A percentile compares a stretch with the other conserved stretches of the same genome.
These are phyloP conservation scores for Limnephilus rhombicus DNA, from an alignment of 2,888 invertebrate species.

Conservation along the genomic window DNA sequence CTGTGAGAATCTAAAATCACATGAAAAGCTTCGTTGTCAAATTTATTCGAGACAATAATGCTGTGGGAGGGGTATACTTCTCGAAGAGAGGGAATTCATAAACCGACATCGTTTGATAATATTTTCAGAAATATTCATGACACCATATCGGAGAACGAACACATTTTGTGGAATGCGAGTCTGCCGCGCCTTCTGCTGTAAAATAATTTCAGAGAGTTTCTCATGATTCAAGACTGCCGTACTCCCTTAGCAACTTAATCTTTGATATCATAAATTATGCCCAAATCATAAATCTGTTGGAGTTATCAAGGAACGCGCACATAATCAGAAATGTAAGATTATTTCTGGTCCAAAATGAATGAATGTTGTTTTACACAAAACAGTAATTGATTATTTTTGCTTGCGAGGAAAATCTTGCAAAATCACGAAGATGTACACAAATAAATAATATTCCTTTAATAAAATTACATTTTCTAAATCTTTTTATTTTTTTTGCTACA, in stretches of 20 bases:
- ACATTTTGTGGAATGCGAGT: neutral
- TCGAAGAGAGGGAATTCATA: neutral
- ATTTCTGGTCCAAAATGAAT: constrained; percentile 28
- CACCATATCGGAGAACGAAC: neutral
- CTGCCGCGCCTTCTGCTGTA: neutral
- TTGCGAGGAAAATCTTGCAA: constrained; percentile 14
- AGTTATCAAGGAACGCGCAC: constrained; percentile 27
- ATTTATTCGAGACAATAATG: neutral
- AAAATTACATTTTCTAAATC: neutral
- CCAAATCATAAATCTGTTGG: constrained; percentile 38
- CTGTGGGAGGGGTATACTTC: neutral
- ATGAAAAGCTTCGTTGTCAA: neutral
- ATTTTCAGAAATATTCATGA: neutral
- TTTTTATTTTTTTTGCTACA: neutral
- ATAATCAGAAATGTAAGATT: constrained; percentile 35
- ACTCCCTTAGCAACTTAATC: constrained; percentile 43
- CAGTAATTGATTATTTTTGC: neutral
- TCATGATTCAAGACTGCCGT: constrained; percentile 14
- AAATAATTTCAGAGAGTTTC: constrained; percentile 31
- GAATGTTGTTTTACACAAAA: constrained; percentile 13
- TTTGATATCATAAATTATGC: constrained; percentile 36
- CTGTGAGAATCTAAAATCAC: neutral
- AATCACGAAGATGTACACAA: neutral
- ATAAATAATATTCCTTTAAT: neutral
- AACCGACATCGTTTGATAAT: neutral